Base-by-base conservation (phyloP, 1,140 invertebrate species). In the Lucilia sericata region DNA sequence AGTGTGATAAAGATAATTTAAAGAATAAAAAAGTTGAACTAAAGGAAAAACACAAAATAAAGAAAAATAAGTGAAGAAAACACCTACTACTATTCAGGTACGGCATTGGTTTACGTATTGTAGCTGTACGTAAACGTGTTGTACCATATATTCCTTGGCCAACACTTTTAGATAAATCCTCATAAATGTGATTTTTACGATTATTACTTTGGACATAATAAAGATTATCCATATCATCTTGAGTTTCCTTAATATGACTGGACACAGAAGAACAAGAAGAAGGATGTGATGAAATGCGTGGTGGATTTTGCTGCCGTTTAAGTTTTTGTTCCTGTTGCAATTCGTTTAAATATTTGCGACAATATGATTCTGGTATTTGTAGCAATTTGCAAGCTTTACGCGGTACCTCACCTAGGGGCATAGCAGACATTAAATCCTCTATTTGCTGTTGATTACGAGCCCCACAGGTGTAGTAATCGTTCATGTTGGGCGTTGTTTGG, bases 61-160 rank as follows among this genome's bases (percentile, higher is more conserved):
- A 51, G 21, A 36, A 25, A 47, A 30, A 30, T 30, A 30, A 30
- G 3, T 30, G 3, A 30, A 78, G 42, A 42, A 60, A 9, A 82
- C 70, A 90, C 89, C 86, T 90, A 90, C 89, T 87, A 85, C 89
- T 90, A 86, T 89, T 90, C 82, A 90, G 78, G 83, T 90, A 90
- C 2, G 89, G 89, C 89, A 88, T 90, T 13, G 89, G 89, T 70
- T 90, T 90, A 74, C 89, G 81, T 82, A 90, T 90, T 2, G 89
- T 90, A 9, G 89, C 89, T 0, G 89, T 90, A 78, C 89, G 86
- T 88, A 90, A 88, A 81, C 89, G 88, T 47, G 88, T 90, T 2
- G 89, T 88, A 19, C 84, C 89, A 65, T 90, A 84, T 82, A 90
- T 90, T 60, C 89, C 84, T 25, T 82, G 47, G 80, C 80, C 19